Evolutionary conservation across 2,113 vertebrate genomes (phyloP).

Genomic region (Cyanistes caeruleus): DNA sequence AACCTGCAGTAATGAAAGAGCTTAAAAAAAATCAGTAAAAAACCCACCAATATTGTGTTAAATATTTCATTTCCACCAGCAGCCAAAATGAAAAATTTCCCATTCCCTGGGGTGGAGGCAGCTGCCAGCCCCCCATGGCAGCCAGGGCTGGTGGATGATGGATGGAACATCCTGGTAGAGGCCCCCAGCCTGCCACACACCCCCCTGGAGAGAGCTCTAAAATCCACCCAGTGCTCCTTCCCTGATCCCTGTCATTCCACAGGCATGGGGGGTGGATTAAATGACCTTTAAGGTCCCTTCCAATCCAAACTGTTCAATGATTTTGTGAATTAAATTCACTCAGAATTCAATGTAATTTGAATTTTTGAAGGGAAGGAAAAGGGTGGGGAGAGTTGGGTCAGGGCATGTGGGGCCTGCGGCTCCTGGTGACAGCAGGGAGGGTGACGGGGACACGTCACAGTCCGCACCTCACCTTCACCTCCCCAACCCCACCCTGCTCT

Average conservation of each 20-base stretch:
- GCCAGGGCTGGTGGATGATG: neutral
- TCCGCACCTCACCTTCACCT: accelerated
- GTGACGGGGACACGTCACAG: accelerated
- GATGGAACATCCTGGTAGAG: neutral
- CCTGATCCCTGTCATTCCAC: neutral
- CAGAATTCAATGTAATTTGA: neutral
- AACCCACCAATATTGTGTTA: too few relatives aligned
- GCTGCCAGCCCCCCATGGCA: neutral
- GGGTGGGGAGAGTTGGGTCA: neutral
- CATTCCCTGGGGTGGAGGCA: neutral
- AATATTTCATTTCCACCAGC: neutral
- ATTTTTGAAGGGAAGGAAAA: neutral
- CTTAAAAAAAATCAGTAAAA: neutral
- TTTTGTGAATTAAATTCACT: neutral
- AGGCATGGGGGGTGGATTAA: neutral
- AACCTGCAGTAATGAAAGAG: neutral
- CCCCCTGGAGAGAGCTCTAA: neutral
- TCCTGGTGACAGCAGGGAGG: neutral
- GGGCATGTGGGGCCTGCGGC: accelerated
- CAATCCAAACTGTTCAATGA: neutral
- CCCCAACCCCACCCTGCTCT: neutral
- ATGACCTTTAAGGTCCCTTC: neutral
- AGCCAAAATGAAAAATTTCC: neutral
- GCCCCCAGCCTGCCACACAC: accelerated
- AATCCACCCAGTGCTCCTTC: neutral